A percentile compares a stretch with the other conserved stretches of the same genome.
Evolutionary conservation across 1,140 invertebrate species (phyloP).

Genomic region (Conus ventricosus): DNA sequence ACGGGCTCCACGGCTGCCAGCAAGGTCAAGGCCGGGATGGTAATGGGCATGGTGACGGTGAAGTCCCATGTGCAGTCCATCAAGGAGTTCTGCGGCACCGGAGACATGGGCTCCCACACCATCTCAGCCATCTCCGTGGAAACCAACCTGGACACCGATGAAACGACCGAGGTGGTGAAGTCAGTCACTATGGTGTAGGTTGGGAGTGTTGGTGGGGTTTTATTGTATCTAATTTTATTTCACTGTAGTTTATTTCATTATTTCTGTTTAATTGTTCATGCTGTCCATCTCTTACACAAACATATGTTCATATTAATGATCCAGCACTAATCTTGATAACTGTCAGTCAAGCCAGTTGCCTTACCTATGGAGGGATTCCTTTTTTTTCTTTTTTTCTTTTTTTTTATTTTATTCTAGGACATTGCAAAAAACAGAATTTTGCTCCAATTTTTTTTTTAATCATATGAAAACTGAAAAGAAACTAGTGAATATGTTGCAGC

Average conservation of each 20-base stretch:
- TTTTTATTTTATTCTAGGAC: background rate
- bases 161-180: constrained; percentile 51
- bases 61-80: constrained; percentile 69
- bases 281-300: too few species aligned
- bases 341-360: too few species aligned
- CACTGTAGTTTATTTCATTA: background rate
- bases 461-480: too few species aligned
- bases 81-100: constrained; percentile 71
- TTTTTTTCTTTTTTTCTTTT: background rate
- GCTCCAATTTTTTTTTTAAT: too few species aligned
- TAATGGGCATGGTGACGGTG: constrained; percentile 66
- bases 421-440: too few species aligned
- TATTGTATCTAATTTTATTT: background rate
- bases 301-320: too few species aligned
- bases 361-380: too few species aligned
- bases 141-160: constrained; percentile 64
- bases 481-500: too few species aligned
- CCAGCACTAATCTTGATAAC: too few species aligned
- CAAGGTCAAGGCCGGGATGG: constrained; percentile 63
- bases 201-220: too few species aligned
- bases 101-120: constrained; percentile 69
- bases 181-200: constrained; percentile 55
- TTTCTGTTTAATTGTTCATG: background rate
- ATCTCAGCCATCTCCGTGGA: constrained; percentile 68
- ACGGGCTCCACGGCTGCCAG: constrained; percentile 61